Evolutionary conservation across 1,140 invertebrate genomes (phyloP), one percentile per base, ranked within the genome.

Genomic region (Himalopsyche phryganea): DNA sequence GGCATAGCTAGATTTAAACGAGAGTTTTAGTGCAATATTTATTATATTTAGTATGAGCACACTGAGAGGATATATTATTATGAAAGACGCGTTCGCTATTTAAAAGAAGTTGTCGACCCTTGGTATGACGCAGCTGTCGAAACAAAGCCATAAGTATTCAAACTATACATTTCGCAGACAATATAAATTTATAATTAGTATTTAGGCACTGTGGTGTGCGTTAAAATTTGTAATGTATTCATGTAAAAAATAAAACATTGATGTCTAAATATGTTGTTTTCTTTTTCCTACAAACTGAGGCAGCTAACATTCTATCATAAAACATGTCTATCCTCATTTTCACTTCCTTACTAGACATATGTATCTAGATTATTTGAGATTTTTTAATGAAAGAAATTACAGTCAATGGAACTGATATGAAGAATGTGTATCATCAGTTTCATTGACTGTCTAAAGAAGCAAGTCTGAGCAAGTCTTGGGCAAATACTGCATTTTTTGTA

Each of bases 191-290:
- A 46, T 58, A 58, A 46, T 53, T 55, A 58, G 60, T 48, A 51
- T 19, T 18, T 62, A 62, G 51, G 50, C 55, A 58, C 54, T 28
- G 48, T 36, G 48, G 38, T 46, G 55, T 63, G 57, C 56, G 59
- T 55, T 63, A 60, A 63, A 62, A 52, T 63, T 63, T 63, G 57
- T 63, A 63, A 63, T 63, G 56, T 60, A 63, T 56, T 55, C 47
- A 50, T 63, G 55, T 62, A 62, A 58, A 58, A 62, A 63, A 58
- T 58, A 62, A 58, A 63, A 48, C 46, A 41, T 63, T 56, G 52
- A 59, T 63, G 61, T 63, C 56, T 52, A 23, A 19, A 52, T 9
- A 6, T 33, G 46, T 1, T 28, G 0, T 35, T 32, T 48, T 50
- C 17, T 17, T 13, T 7, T 23, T n/a, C 15, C 32, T 19, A 20